These are phyloP conservation scores for Pheosia gnoma DNA, from an alignment of 2,888 invertebrate genomes.

Conservation along the genomic window DNA sequence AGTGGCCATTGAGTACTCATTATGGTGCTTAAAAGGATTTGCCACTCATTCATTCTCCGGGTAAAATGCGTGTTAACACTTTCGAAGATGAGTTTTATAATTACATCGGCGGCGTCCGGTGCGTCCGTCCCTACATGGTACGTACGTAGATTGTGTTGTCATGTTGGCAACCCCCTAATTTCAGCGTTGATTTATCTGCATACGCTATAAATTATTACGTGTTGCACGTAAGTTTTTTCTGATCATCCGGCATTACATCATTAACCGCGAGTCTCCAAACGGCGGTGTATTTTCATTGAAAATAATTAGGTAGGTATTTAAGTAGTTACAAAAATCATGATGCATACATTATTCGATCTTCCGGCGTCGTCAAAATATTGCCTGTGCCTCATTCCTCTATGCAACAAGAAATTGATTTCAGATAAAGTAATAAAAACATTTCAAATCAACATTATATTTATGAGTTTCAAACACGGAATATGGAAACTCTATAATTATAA, in stretches of 20 bases:
- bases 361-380: slow-evolving; percentile 22
- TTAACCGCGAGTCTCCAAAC: slow-evolving; percentile 44
- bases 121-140: slow-evolving; percentile 4
- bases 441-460: no score
- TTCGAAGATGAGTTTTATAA: slow-evolving; percentile 46
- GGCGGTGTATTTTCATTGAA: slow-evolving; percentile 42
- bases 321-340: slow-evolving; percentile 14
- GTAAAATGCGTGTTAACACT: slow-evolving; percentile 32
- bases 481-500: no score
- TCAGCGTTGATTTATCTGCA: slow-evolving; percentile 40
- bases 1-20: neutral
- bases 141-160: slow-evolving; percentile 50
- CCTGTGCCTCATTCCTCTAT: neutral
- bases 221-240: slow-evolving; percentile 45
- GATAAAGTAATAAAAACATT: no score
- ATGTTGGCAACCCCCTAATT: slow-evolving; percentile 49
- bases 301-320: slow-evolving; percentile 39
- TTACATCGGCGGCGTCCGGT: slow-evolving; percentile 28
- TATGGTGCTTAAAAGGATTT: neutral
- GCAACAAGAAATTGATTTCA: no score
- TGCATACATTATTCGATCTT: slow-evolving; percentile 33
- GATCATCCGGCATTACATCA: slow-evolving; percentile 51
- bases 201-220: slow-evolving; percentile 53
- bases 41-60: slow-evolving; percentile 18
- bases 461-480: no score